Evolutionary conservation across 2,113 vertebrate genomes (phyloP), one percentile per base, ranked within the genome.

Genomic region (Barnardius zonarius): DNA sequence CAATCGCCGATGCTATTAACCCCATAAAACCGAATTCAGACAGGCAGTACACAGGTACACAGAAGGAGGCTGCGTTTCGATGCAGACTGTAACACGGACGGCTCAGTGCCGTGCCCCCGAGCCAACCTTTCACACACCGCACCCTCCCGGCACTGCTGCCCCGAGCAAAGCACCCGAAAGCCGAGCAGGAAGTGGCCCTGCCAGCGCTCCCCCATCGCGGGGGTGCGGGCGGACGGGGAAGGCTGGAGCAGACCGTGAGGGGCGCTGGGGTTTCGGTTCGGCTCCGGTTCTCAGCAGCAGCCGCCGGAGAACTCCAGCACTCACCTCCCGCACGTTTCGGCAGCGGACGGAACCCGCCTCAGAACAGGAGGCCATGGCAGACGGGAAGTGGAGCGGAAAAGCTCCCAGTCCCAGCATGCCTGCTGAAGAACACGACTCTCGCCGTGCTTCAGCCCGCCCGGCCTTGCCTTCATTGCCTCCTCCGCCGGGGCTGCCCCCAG

Each of bases 41-140:
- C 24, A 12, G 4, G 0, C 0, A 5, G 48, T 0, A 9, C 0
- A 18, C 1, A 55, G 17, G 23, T 0, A 10, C 4, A 17, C 0
- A 5, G 22, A 18, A 48, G 35, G 17, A 51, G 48, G 14, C 1
- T 0, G 5, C 2, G 5, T 6, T 35, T 10, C 66, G 20, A 0
- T 0, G 44, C 13, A 1, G 1, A 3, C 55, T 0, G 30, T 2
- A 22, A 5, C 24, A 2, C 39, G 23, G 30, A 5, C 44, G 7
- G 48, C 74, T 17, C 9, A 7, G 5, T 7, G 48, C 41, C 2
- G 4, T 7, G 46, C 28, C 33, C 5, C 48, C 2, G 7, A 10
- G 19, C 18, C 17, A 39, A 2, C 13, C 6, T 27, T 10, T 5
- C 17, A 3, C 5, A 8, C 20, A 9, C 7, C 44, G 10, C 69